A percentile compares a stretch with the other conserved stretches of the same genome.
These are phyloP conservation scores for Gobio occitaniae DNA, from an alignment of 2,797 vertebrate genomes.

Conservation along the genomic window DNA sequence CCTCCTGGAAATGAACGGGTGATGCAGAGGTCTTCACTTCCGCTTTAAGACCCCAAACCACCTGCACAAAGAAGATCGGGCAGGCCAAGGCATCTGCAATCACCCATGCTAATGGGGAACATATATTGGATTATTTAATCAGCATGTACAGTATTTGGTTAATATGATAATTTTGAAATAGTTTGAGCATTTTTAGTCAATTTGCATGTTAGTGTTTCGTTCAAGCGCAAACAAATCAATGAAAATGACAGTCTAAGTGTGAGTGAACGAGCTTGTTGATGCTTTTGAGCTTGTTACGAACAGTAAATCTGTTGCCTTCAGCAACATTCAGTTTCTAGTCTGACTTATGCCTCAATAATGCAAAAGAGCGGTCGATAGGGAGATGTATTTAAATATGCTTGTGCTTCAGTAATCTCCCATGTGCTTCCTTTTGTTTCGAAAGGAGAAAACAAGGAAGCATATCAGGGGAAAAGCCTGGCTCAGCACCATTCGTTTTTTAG, in stretches of 20 bases:
- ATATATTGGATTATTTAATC: neutral
- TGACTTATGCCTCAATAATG: conserved; percentile 32
- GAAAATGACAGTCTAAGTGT: neutral
- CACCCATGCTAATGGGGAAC: neutral
- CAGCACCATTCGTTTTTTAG: conserved; percentile 70
- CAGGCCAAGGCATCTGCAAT: conserved; percentile 1
- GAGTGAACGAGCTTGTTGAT: neutral
- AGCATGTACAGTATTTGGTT: neutral
- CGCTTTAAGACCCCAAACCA: conserved; percentile 50
- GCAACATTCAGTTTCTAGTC: conserved; percentile 1
- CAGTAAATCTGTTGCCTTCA: conserved; percentile 15
- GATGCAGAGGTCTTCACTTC: conserved; percentile 64
- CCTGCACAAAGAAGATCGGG: conserved; percentile 55
- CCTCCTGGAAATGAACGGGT: conserved; percentile 49
- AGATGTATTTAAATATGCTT: conserved; percentile 21
- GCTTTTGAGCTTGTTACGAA: neutral
- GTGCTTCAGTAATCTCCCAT: conserved; percentile 9
- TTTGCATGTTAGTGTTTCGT: neutral
- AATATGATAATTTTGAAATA: neutral
- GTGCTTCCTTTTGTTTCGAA: conserved; percentile 42
- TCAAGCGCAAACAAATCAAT: neutral
- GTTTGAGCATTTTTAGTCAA: neutral
- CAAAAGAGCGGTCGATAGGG: conserved; percentile 12
- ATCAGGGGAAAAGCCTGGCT: conserved; percentile 40
- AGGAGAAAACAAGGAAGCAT: conserved; percentile 46